Evolutionary conservation across 2,797 vertebrate species (phyloP), one percentile per base, ranked within the genome.

Genomic region (Hirundo rustica): DNA sequence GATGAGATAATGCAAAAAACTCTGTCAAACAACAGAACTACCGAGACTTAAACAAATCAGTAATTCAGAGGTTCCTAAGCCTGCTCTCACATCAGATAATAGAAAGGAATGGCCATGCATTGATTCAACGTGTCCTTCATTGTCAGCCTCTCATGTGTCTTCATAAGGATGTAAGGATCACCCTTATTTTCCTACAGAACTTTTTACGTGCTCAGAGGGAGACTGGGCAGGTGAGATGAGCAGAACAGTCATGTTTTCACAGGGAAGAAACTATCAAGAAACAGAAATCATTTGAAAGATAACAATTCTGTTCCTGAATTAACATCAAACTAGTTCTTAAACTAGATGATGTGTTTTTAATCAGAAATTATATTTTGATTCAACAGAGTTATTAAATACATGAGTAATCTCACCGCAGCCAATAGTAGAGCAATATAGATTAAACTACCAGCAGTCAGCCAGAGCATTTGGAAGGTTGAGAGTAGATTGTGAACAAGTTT

Each of bases 311-410:
- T 44, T 85, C 50, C 70, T 71, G 71, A 68, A 87, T 71, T 85
- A 74, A 23, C 27, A 51, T 53, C 60, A 58, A 76, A 54, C 32
- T 54, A 26, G 16, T 78, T 55, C 23, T 67, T 81, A 67, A 72
- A 65, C 34, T 79, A 48, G 53, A 74, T 74, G 1, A 67, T 71
- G 68, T 68, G 4, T 16, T 73, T 96, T 91, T 61, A 40, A 74
- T 87, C 36, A 40, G 42, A 66, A 83, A 91, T 92, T 89, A 73
- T 55, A 73, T 80, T 90, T 61, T 93, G 78, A 92, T 94, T 93
- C 65, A 85, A 44, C 21, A 58, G 54, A 55, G 51, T 87, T 92
- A 82, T 91, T 94, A 79, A 92, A 94, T 65, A 71, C 42, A 76
- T 71, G 61, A 92, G 44, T 81, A 93, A 91, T 75, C 27, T 68